These are phyloP conservation scores for Nesoenas mayeri DNA, from an alignment of 2,113 vertebrate species.

Conservation along the genomic window DNA sequence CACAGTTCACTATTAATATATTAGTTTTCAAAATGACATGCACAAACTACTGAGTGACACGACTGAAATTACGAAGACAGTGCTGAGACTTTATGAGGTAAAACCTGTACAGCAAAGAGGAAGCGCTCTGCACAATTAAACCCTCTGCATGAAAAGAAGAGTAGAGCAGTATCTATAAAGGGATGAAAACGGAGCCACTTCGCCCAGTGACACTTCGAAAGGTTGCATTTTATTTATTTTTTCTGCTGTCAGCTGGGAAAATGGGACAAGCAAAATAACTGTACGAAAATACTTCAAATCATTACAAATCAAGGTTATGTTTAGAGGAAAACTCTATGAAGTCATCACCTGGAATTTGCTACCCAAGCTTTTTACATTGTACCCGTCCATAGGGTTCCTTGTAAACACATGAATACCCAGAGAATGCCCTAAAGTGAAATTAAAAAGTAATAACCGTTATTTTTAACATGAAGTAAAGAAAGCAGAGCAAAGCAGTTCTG, in stretches of 20 bases:
- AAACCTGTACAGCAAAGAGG: background rate
- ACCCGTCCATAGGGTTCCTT: background rate
- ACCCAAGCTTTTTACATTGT: background rate
- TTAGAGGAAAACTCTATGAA: background rate
- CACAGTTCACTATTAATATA: background rate
- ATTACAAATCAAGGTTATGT: background rate
- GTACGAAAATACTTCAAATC: background rate
- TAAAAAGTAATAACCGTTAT: slow-evolving; percentile 46
- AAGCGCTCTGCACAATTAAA: background rate
- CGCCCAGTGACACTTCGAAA: background rate
- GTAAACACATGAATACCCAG: background rate
- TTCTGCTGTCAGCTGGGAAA: background rate
- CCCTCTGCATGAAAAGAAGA: background rate
- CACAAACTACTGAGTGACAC: background rate
- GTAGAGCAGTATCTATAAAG: background rate
- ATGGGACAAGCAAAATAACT: background rate
- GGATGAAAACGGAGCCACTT: background rate
- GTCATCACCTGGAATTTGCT: background rate
- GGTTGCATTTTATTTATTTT: background rate
- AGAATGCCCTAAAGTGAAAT: slow-evolving; percentile 41
- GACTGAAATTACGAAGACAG: background rate
- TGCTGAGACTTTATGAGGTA: background rate
- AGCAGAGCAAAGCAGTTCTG: background rate
- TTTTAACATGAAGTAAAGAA: slow-evolving; percentile 22
- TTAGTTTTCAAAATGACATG: background rate